Percentiles rank a stretch among this genome's conserved stretches.
Evolutionary conservation across 2,797 vertebrate genomes (phyloP).

Genomic region (Alauda arvensis): DNA sequence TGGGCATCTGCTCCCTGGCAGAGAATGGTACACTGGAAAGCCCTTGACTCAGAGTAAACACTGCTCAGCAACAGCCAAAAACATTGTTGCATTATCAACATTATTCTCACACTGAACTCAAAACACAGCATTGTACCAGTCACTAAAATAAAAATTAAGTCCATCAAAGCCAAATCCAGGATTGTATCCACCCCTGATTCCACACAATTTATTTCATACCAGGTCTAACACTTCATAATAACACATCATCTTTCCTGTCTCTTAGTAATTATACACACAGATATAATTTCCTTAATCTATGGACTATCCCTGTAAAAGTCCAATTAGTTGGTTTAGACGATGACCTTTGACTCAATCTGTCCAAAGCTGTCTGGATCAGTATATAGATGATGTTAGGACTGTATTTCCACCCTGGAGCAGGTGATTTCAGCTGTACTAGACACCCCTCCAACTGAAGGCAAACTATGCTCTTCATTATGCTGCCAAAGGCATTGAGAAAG

Average conservation of each 20-base stretch:
- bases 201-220: neutral
- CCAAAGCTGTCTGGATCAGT: neutral
- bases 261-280: neutral
- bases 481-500: neutral
- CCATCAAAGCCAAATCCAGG: neutral
- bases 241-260: neutral
- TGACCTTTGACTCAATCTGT: neutral
- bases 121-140: neutral
- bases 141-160: neutral
- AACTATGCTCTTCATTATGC: neutral
- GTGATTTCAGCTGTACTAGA: neutral
- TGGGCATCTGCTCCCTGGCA: neutral
- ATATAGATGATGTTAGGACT: neutral
- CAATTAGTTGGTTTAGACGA: neutral
- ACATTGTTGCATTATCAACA: neutral
- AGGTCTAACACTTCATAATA: no score
- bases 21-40: neutral
- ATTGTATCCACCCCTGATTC: neutral
- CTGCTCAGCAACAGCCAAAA: neutral
- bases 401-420: neutral
- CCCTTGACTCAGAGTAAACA: neutral
- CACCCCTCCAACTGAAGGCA: neutral
- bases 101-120: neutral
- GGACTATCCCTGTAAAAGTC: neutral
- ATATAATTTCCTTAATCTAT: neutral